phyloP scores from a whole-genome alignment of 2,797 vertebrate species.

The Schizopygopsis malacanthus region DNA sequence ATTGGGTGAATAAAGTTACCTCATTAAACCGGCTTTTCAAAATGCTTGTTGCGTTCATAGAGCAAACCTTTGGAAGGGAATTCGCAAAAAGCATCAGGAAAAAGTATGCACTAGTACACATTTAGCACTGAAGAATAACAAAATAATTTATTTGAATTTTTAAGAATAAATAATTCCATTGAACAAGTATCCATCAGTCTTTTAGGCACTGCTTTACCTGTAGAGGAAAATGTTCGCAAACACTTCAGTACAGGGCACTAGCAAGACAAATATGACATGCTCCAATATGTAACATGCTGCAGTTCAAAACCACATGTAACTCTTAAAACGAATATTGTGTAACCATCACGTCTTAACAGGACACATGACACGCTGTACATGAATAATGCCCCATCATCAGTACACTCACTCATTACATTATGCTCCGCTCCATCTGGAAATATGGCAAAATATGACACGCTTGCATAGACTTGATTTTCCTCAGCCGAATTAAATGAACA shows the following conservation, averaged over 20 bases:
- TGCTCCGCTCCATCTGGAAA: conserved; percentile 16
- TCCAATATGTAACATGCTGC: conserved; percentile 53
- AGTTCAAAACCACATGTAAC: conserved; percentile 54
- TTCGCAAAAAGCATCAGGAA: background rate
- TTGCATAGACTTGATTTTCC: conserved; percentile 47
- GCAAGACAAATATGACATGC: conserved; percentile 54
- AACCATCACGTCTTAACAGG: conserved; percentile 43
- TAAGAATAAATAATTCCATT: conserved; percentile 54
- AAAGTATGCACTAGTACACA: background rate
- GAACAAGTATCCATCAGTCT: conserved; percentile 43
- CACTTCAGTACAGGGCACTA: conserved; percentile 38
- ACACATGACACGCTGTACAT: conserved; percentile 25
- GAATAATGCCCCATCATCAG: conserved; percentile 29
- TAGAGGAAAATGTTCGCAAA: conserved; percentile 41
- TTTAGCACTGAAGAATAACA: conserved; percentile 45
- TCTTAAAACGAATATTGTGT: conserved; percentile 52
- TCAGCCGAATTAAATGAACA: background rate
- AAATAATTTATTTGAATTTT: conserved; percentile 55
- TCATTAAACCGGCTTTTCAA: background rate
- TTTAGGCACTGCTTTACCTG: conserved; percentile 58
- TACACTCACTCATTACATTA: conserved; percentile 7
- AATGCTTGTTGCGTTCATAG: background rate
- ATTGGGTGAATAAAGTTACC: background rate
- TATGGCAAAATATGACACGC: conserved; percentile 14
- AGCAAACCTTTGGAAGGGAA: background rate